Evolutionary conservation across 1,140 invertebrate species (phyloP).

Genomic region (Spodoptera litura): DNA sequence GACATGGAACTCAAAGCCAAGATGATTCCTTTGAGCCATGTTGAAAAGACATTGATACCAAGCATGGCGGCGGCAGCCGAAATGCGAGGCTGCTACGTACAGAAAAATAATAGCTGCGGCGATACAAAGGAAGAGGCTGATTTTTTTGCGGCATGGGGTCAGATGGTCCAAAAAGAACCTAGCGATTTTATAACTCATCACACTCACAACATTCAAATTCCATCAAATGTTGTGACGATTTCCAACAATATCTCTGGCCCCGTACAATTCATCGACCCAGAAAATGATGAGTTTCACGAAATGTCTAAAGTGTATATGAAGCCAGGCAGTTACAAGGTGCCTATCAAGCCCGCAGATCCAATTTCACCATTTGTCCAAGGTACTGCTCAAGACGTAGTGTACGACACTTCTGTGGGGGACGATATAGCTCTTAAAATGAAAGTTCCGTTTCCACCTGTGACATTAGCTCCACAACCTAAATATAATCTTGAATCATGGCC

Average conservation of each 20-base stretch:
- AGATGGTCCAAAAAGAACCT: slow-evolving; percentile 84
- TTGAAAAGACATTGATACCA: slow-evolving; percentile 80
- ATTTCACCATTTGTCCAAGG: slow-evolving; percentile 66
- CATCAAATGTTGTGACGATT: slow-evolving; percentile 78
- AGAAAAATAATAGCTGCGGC: slow-evolving; percentile 81
- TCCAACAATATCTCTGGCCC: slow-evolving; percentile 83
- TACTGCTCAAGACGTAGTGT: slow-evolving; percentile 64
- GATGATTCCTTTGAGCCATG: slow-evolving; percentile 82
- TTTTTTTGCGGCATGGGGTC: slow-evolving; percentile 85
- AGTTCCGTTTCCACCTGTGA: slow-evolving; percentile 68
- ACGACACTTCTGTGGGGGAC: slow-evolving; percentile 63
- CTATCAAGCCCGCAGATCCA: slow-evolving; percentile 79
- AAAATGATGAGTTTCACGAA: slow-evolving; percentile 84
- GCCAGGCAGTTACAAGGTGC: slow-evolving; percentile 84
- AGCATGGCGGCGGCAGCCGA: slow-evolving; percentile 74
- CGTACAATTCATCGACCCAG: slow-evolving; percentile 82
- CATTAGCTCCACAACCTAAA: slow-evolving; percentile 79
- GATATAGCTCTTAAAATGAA: slow-evolving; percentile 72
- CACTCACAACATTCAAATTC: slow-evolving; percentile 76
- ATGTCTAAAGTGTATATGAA: slow-evolving; percentile 85
- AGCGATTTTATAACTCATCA: slow-evolving; percentile 83
- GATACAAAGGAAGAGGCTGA: slow-evolving; percentile 80
- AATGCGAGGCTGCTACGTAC: slow-evolving; percentile 72
- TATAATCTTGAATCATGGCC: slow-evolving; percentile 82
- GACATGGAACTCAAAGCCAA: slow-evolving; percentile 81